Conservation (phyloP, 1,140 invertebrate species). For the Steinernema feltiae region DNA sequence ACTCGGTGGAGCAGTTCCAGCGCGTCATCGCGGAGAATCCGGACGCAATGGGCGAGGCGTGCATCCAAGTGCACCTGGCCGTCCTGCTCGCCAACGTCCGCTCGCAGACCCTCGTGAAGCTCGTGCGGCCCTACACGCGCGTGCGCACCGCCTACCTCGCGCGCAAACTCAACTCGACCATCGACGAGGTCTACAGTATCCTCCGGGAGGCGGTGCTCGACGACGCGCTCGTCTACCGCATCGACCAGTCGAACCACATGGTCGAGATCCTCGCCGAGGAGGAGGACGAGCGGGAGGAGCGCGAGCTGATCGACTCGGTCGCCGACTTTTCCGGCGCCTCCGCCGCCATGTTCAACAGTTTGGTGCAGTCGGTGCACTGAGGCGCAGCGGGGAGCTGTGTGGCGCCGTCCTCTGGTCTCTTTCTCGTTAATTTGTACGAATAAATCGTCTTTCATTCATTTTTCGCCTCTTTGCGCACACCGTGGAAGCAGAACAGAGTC, state of each 20-base stretch:
- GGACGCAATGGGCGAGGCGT: constrained; percentile 96
- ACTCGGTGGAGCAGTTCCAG: constrained; percentile 89
- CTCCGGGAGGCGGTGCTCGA: constrained; percentile 98
- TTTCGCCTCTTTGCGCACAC: too few relatives aligned
- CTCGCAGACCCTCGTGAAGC: constrained; percentile 91
- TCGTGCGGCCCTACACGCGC: constrained; percentile 94
- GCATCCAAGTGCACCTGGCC: constrained; percentile 97
- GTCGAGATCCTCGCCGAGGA: not conserved
- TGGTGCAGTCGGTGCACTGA: too few relatives aligned
- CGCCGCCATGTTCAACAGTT: too few relatives aligned
- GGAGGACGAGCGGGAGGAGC: not conserved
- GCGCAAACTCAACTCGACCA: constrained; percentile 91
- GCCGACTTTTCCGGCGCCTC: not conserved
- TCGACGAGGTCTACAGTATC: constrained; percentile 87
- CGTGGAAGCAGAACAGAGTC: too few relatives aligned
- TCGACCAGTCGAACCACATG: constrained; percentile 17
- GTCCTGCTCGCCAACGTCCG: constrained; percentile 91
- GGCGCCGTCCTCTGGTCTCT: too few relatives aligned
- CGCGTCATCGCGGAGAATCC: constrained; percentile 87
- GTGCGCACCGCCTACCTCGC: constrained; percentile 98
- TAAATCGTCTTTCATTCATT: too few relatives aligned
- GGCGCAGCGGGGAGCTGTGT: too few relatives aligned
- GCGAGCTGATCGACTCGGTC: not conserved
- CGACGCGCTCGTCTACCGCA: constrained; percentile 35
- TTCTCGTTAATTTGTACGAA: too few relatives aligned